Base-by-base conservation (phyloP, 2,888 invertebrate species). In the Hypsopygia costalis region DNA sequence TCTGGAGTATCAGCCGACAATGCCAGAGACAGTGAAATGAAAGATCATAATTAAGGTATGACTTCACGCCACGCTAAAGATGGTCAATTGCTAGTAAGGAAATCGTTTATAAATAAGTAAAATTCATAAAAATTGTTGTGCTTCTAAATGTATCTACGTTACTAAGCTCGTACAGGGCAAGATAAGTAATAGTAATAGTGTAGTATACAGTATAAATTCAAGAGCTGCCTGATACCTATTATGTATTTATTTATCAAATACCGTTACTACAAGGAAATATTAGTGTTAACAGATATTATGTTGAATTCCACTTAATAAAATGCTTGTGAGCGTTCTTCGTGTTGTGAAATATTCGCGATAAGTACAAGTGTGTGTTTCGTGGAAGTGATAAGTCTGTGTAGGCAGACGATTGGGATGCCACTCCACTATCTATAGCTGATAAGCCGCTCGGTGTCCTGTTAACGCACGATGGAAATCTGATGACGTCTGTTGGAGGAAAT, bases 301-400 rank as follows among this genome's bases (percentile, higher is more conserved):
- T 8, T 8, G 31, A 31, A 11, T 31, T 12, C 12, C 31, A 31
- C 12, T 31, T 31, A 16, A 31, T 31, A 31, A 31, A 11, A 11
- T 31, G 11, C 31, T 12, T 11, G 16, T 8, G 31, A 31, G 11
- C 16, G 16, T 16, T 16, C 16, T 16, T 16, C 16, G 25, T 56
- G 69, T 81, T 81, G 75, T 76, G 77, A 81, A 83, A 79, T 16
- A 16, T 76, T 77, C 55, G 77, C 80, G 82, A 85, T 83, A 81
- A 74, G 58, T 69, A 65, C 70, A 77, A 78, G 77, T 81, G 81
- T 79, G 79, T 81, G 77, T 68, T 86, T 85, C 81, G 76, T 78
- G 76, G 87, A 64, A 55, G 54, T 68, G 85, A 85, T 86, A 86
- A 81, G 50, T 53, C 62, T 2, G 16, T 16, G 64, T 64, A 59